Base-by-base conservation (phyloP, 2,888 invertebrate species). In the Apantesis nais region DNA sequence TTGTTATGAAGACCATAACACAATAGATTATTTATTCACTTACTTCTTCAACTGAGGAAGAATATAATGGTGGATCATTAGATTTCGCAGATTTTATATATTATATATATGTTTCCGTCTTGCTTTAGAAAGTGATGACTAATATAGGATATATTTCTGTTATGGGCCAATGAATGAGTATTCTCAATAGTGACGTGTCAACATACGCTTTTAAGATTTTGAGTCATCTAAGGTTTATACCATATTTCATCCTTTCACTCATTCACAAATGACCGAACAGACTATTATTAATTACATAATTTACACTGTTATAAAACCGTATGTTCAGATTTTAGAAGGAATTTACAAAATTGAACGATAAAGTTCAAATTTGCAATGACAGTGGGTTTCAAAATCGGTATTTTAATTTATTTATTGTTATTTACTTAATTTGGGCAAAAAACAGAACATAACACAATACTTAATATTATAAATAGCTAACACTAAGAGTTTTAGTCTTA, bases 101-200 rank as follows among this genome's bases (percentile, higher is more conserved):
- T n/a, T n/a, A n/a, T n/a, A n/a, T 8, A n/a, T 55, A 16, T 66
- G 58, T 65, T 52, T 34, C 48, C n/a, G 22, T 52, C 25, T 66
- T 55, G 11, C 29, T 58, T 66, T 66, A 55, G 66, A 66, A 66
- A 66, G 66, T 66, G 19, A 29, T 37, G 39, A 64, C 25, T 29
- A 39, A 48, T 39, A 64, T 29, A 25, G 39, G 22, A 52, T 0
- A 12, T 65, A 34, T 34, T 29, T 62, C 22, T 66, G 19, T 39
- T 55, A 14, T 37, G 29, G 55, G 37, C n/a, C 25, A 55, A 52
- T 39, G 25, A 25, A 55, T 55, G 16, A 66, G 37, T 25, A 39
- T 22, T 8, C 25, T 9, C 55, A 37, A 22, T 25, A 29, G 31
- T 7, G 4, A 64, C 63, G 12, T 19, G 19, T 31, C 37, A 37